phyloP scores from a whole-genome alignment of 64 coral and sea anemone genomes.

The Orbicella faveolata region DNA sequence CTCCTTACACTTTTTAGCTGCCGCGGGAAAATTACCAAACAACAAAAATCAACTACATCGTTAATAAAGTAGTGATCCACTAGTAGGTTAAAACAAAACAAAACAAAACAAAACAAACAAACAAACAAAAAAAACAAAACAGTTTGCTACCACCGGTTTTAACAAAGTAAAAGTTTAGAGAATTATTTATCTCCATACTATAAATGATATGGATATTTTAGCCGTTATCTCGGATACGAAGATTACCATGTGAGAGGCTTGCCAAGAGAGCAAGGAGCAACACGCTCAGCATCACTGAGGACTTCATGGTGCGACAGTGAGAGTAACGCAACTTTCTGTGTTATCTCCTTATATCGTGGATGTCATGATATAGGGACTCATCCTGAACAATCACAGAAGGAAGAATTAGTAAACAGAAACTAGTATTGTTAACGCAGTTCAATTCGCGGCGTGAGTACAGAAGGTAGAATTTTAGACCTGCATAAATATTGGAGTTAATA shows the following conservation, averaged over 20 bases:
- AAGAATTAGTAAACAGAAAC: neutral
- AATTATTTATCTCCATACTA: neutral
- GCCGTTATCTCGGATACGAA: neutral
- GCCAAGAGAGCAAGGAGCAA: slow-evolving; percentile 19
- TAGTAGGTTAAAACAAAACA: neutral
- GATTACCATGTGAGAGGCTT: slow-evolving; percentile 23
- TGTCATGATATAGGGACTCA: neutral
- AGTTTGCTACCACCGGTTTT: too few species aligned
- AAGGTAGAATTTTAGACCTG: neutral
- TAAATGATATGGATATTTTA: neutral
- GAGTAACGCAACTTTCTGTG: neutral
- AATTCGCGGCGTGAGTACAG: neutral
- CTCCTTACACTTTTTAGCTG: too few species aligned
- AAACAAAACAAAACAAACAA: too few species aligned
- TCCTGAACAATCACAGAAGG: neutral
- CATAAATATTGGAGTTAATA: neutral
- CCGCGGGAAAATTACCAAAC: too few species aligned
- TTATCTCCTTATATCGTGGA: neutral
- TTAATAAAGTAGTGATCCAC: too few species aligned
- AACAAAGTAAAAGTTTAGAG: too few species aligned
- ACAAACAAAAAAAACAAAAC: neutral
- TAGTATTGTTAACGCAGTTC: neutral
- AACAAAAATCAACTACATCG: too few species aligned
- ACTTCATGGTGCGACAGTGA: slow-evolving; percentile 4
- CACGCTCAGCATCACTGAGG: neutral